Evolutionary conservation across 37 sponge, comb jelly and placozoan species (phyloP).

Genomic region (Theonella swinhoei): DNA sequence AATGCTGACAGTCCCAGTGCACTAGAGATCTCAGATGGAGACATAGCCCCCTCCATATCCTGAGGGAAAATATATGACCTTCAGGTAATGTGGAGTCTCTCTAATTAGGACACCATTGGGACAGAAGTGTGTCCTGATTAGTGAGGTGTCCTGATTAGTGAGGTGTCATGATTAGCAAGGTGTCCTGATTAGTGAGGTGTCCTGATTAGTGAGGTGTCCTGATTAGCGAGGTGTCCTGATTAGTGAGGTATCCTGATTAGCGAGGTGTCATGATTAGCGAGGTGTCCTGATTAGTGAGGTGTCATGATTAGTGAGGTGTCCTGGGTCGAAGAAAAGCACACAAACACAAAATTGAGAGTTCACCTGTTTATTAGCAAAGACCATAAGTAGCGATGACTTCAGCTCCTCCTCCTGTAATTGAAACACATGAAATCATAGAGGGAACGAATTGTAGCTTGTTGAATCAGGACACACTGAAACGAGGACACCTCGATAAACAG

Average conservation of each 20-base stretch:
- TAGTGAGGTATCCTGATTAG: constrained; percentile 5
- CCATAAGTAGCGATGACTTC: constrained; percentile 86
- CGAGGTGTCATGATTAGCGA: background rate
- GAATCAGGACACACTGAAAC: too few relatives aligned
- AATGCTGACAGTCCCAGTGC: constrained; percentile 94
- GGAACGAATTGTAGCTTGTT: too few relatives aligned
- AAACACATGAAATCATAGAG: too few relatives aligned
- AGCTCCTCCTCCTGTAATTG: constrained; percentile 97
- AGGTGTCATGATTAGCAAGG: background rate
- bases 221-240: background rate
- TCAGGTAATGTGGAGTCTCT: background rate
- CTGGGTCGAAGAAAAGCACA: too few relatives aligned
- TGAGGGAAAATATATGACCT: constrained; percentile 25
- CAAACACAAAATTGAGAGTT: too few relatives aligned
- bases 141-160: constrained; percentile 7
- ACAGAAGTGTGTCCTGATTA: background rate
- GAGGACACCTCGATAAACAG: too few relatives aligned
- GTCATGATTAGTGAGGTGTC: too few relatives aligned
- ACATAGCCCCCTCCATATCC: constrained; percentile 97
- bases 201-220: background rate
- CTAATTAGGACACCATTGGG: too few relatives aligned
- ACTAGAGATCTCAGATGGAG: constrained; percentile 90
- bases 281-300: background rate
- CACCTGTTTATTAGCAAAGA: constrained; percentile 99
- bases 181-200: background rate